These are phyloP conservation scores for Buathra laborator DNA, from an alignment of 2,888 invertebrate genomes.

Conservation along the genomic window DNA sequence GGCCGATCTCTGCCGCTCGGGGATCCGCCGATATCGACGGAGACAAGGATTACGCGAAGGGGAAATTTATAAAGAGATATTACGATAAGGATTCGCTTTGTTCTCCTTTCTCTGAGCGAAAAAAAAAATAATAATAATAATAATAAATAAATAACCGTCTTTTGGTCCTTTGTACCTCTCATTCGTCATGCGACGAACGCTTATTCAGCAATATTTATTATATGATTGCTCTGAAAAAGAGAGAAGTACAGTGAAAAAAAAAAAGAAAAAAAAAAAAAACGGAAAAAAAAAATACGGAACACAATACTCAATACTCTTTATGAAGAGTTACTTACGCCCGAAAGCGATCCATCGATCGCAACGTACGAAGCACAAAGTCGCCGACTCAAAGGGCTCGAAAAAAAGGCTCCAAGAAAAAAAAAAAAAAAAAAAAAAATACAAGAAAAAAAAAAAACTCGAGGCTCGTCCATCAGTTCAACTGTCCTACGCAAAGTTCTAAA, in stretches of 20 bases:
- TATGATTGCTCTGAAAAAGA: conserved; percentile 28
- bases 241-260: conserved; percentile 11
- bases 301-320: conserved; percentile 27
- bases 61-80: neutral
- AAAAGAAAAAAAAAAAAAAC: conserved; percentile 34
- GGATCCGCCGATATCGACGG: neutral
- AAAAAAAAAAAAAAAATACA: conserved; percentile 25
- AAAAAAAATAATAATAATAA: conserved; percentile 7
- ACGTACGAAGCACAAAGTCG: conserved; percentile 60
- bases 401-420: neutral
- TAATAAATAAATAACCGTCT: conserved; percentile 6
- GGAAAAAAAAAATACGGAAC: conserved; percentile 15
- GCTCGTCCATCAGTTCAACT: conserved; percentile 55
- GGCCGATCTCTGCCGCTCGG: neutral
- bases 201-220: conserved; percentile 46
- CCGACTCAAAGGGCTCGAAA: conserved; percentile 49
- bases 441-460: conserved; percentile 57
- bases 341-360: conserved; percentile 33
- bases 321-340: conserved; percentile 30
- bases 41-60: neutral
- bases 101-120: conserved; percentile 40
- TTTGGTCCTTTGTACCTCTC: conserved; percentile 30
- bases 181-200: conserved; percentile 47
- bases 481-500: conserved; percentile 71
- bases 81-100: conserved; percentile 12